These are phyloP conservation scores for Montipora capricornis DNA, from an alignment of 64 coral and sea anemone species.

Conservation along the genomic window DNA sequence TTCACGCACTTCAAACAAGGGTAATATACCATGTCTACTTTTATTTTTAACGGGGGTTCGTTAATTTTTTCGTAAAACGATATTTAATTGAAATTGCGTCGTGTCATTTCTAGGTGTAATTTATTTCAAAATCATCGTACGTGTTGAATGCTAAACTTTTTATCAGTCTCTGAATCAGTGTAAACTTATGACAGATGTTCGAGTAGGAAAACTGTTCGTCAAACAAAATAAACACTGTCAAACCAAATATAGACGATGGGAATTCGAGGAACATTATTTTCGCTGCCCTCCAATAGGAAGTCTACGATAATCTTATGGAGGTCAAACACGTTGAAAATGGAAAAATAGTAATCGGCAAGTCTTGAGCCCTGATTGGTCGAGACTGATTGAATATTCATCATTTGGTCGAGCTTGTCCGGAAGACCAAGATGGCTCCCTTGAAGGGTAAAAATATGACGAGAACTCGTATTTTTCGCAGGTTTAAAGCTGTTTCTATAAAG, in stretches of 20 bases:
- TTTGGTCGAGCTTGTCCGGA: conserved; percentile 30
- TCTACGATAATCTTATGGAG: neutral
- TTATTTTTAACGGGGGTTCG: neutral
- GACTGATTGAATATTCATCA: conserved; percentile 86
- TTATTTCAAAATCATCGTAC: neutral
- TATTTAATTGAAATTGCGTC: neutral
- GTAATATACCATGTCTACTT: neutral
- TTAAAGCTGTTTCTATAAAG: conserved; percentile 9
- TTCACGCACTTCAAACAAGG: neutral
- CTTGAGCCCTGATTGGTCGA: conserved; percentile 78
- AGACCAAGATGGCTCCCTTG: conserved; percentile 94
- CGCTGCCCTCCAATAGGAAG: conserved; percentile 22
- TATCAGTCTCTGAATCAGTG: neutral
- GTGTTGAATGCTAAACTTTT: neutral
- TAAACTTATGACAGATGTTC: conserved; percentile 40
- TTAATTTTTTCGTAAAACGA: neutral
- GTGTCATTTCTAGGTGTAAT: neutral
- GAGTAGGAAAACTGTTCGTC: neutral
- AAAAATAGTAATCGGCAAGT: neutral
- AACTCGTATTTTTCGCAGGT: conserved; percentile 31
- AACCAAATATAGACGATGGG: conserved; percentile 30
- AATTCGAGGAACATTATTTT: conserved; percentile 8
- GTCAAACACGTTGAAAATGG: conserved; percentile 4
- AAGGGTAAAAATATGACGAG: conserved; percentile 70
- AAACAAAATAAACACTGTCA: neutral